These are phyloP conservation scores for Palloptera scutellata DNA, from an alignment of 2,888 invertebrate genomes.

Conservation along the genomic window DNA sequence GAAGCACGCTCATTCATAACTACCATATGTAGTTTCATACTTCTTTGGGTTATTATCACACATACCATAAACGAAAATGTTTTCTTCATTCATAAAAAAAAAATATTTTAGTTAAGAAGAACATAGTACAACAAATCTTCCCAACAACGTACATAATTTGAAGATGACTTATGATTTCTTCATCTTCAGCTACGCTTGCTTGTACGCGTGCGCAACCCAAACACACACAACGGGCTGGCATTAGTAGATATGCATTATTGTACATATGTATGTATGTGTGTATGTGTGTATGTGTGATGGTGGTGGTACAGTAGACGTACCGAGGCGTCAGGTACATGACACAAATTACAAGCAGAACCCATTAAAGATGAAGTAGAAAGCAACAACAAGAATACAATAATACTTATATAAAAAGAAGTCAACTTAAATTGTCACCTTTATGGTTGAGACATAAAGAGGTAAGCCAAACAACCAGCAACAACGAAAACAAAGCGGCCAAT, in stretches of 20 bases:
- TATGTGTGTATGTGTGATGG: slow-evolving; percentile 8
- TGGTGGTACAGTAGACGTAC: too few relatives aligned
- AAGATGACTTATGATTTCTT: neutral
- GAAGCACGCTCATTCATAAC: too few relatives aligned
- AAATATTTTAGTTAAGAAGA: neutral
- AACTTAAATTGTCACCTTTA: slow-evolving; percentile 2
- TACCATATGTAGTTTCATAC: too few relatives aligned
- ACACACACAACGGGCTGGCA: neutral
- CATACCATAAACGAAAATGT: neutral
- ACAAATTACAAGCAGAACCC: too few relatives aligned
- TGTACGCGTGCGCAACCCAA: slow-evolving; percentile 1
- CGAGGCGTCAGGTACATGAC: too few relatives aligned
- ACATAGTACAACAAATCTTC: too few relatives aligned
- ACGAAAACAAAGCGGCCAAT: neutral
- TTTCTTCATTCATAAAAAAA: slow-evolving; percentile 14
- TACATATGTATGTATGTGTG: too few relatives aligned
- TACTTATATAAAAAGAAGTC: neutral
- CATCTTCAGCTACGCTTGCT: neutral
- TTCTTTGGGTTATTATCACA: too few relatives aligned
- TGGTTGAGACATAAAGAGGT: neutral
- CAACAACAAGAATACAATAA: too few relatives aligned
- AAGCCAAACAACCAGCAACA: neutral
- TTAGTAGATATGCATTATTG: too few relatives aligned
- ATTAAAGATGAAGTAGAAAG: too few relatives aligned
- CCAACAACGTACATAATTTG: neutral